Evolutionary conservation across 2,797 vertebrate genomes (phyloP).

Genomic region (Poecilia velifera): DNA sequence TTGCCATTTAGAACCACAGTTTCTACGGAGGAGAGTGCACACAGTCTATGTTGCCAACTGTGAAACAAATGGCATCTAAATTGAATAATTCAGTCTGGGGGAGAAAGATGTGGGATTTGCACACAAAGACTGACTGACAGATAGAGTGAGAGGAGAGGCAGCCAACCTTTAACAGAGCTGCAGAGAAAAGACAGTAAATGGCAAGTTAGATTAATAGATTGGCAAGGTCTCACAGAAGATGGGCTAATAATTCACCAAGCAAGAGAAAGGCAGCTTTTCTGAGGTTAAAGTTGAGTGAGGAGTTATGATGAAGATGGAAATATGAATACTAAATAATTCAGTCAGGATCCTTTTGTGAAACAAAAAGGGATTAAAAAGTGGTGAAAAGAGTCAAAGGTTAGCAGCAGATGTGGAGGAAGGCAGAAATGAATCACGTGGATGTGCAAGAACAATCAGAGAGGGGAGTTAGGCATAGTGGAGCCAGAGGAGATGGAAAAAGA

Average conservation of each 20-base stretch:
- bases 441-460: slow-evolving; percentile 45
- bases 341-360: slow-evolving; percentile 62
- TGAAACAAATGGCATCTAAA: slow-evolving; percentile 84
- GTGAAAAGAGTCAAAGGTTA: slow-evolving; percentile 70
- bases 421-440: slow-evolving; percentile 66
- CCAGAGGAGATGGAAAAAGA: slow-evolving; percentile 53
- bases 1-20: slow-evolving; percentile 70
- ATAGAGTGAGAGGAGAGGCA: slow-evolving; percentile 81
- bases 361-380: slow-evolving; percentile 66
- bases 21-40: slow-evolving; percentile 68
- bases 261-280: slow-evolving; percentile 73
- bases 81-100: slow-evolving; percentile 82
- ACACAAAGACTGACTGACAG: slow-evolving; percentile 87
- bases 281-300: slow-evolving; percentile 77
- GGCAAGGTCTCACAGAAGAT: slow-evolving; percentile 76
- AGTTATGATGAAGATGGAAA: slow-evolving; percentile 71
- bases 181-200: slow-evolving; percentile 81
- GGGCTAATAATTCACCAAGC: slow-evolving; percentile 78
- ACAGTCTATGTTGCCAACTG: slow-evolving; percentile 73
- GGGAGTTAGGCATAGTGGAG: slow-evolving; percentile 50
- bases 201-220: slow-evolving; percentile 86
- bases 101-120: slow-evolving; percentile 82
- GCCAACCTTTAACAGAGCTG: slow-evolving; percentile 83
- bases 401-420: slow-evolving; percentile 53
- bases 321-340: slow-evolving; percentile 77